Base-by-base conservation (phyloP, 2,888 invertebrate species). In the Papilio gigon region DNA sequence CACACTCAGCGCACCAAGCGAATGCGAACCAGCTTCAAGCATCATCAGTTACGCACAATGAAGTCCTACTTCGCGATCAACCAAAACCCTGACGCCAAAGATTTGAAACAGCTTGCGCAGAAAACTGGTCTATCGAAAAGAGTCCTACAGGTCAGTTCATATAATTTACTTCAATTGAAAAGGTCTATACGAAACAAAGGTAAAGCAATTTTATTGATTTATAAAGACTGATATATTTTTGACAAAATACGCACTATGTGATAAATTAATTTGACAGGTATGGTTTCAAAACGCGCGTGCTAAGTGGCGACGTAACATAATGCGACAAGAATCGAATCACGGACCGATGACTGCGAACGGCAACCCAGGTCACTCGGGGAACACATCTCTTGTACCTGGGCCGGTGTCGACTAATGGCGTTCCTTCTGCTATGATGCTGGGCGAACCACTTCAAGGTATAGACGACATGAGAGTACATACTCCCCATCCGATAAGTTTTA, bases 201-300 rank as follows among this genome's bases (percentile, higher is more conserved):
- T n/a, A n/a, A n/a, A n/a, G n/a, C n/a, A n/a, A n/a, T n/a, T n/a
- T n/a, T n/a, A n/a, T n/a, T n/a, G n/a, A n/a, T n/a, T n/a, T n/a
- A n/a, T n/a, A n/a, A n/a, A n/a, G n/a, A n/a, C n/a, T 14, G 37
- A 14, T 1, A 37, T 37, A 1, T 37, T 30, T 40, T 30, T 40
- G 17, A 22, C n/a, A n/a, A 17, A 33, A 44, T 58, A n/a, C n/a
- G n/a, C n/a, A n/a, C 17, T 5, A 25, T 9, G 14, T 3, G 1
- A 27, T 12, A 60, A 33, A 6, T 56, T 70, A 70, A 69, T 58
- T 67, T 78, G 12, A 80, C 75, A 99, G 98, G 99, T 99, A 1
- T 99, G 99, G 99, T 99, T 99, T 88, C 99, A 99, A 94, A 99
- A 99, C 85, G 99, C 99, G 0, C 93, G 99, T 64, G 99, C 99